Evolutionary conservation across 1,140 invertebrate genomes (phyloP).

Genomic region (Pseudomyrmex concolor): DNA sequence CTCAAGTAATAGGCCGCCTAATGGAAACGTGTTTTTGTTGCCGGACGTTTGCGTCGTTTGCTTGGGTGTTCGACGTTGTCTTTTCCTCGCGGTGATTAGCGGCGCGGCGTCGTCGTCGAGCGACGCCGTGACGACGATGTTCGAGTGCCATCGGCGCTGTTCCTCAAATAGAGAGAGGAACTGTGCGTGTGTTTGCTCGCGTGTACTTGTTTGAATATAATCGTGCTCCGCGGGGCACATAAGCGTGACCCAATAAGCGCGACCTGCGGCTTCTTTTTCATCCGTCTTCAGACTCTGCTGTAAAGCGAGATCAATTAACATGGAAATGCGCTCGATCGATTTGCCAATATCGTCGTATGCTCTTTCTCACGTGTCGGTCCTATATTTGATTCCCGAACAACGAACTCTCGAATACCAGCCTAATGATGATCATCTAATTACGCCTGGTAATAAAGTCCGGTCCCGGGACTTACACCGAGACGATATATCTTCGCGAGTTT

Average conservation of each 20-base stretch:
- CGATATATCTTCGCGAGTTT: neutral
- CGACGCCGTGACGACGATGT: conserved; percentile 36
- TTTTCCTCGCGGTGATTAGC: conserved; percentile 73
- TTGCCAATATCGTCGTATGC: neutral
- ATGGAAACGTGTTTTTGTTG: conserved; percentile 73
- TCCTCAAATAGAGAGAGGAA: neutral
- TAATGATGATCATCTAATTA: conserved; percentile 34
- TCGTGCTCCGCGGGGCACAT: neutral
- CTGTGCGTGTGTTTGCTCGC: conserved; percentile 31
- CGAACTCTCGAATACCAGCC: neutral
- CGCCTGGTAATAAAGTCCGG: conserved; percentile 31
- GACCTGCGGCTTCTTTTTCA: conserved; percentile 13
- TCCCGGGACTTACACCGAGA: neutral
- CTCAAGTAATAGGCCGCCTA: conserved; percentile 72
- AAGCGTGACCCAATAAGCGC: neutral
- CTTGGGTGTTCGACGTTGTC: conserved; percentile 69
- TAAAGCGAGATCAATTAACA: conserved; percentile 35
- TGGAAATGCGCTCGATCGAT: conserved; percentile 39
- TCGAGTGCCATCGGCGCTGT: conserved; percentile 23
- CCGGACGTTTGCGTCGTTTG: conserved; percentile 62
- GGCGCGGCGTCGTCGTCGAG: conserved; percentile 38
- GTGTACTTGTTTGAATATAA: conserved; percentile 4
- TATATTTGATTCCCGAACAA: neutral
- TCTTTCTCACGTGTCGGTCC: conserved; percentile 22
- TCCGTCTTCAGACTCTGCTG: neutral